A percentile compares a stretch with the other conserved stretches of the same genome.
Evolutionary conservation across 2,797 vertebrate genomes (phyloP).

Genomic region (Enteromius argenteus): DNA sequence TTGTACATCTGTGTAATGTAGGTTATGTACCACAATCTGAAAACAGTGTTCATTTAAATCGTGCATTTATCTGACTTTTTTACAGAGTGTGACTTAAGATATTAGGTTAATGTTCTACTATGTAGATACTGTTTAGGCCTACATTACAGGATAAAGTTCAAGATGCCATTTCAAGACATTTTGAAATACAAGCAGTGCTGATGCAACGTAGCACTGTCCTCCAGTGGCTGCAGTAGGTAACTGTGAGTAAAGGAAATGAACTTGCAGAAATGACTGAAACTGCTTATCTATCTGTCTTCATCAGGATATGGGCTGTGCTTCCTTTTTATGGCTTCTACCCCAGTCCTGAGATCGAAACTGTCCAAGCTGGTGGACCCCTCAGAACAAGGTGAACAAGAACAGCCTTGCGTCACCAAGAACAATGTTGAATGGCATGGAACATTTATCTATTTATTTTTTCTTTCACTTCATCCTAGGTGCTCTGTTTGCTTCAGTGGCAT

Average conservation of each 20-base stretch:
- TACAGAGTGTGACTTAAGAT: neutral
- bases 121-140: neutral
- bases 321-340: constrained; percentile 86
- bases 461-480: constrained; percentile 76
- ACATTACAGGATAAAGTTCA: constrained; percentile 26
- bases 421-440: neutral
- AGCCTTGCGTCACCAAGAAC: neutral
- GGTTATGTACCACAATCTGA: neutral
- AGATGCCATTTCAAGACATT: neutral
- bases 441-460: neutral
- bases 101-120: constrained; percentile 20
- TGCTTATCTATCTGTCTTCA: neutral
- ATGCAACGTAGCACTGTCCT: neutral
- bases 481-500: constrained; percentile 91
- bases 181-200: neutral
- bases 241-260: neutral
- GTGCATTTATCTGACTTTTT: neutral
- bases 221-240: neutral
- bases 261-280: neutral
- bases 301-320: constrained; percentile 90
- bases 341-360: constrained; percentile 91
- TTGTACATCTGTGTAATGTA: neutral
- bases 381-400: constrained; percentile 86
- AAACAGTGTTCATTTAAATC: neutral
- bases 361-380: constrained; percentile 88